Base-by-base conservation (phyloP, 2,888 invertebrate genomes). In the Candidula unifasciata region DNA sequence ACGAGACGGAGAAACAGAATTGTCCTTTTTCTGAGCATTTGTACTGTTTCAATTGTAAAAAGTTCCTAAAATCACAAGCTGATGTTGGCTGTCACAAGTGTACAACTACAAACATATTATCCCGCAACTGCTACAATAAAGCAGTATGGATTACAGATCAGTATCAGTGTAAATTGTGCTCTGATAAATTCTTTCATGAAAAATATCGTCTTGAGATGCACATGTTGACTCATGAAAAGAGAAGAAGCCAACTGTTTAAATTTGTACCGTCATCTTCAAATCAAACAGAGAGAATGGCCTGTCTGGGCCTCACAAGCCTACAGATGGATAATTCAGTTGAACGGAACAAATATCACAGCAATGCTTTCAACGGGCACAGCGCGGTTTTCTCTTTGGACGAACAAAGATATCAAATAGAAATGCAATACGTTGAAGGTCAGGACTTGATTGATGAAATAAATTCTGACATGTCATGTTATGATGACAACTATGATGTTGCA, bases 61-160 rank as follows among this genome's bases (percentile, higher is more conserved):
- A 57, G 24, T 74, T 54, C 16, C 54, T 74, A 54, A 74, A 74
- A 54, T 54, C 74, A 2, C 21, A 74, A 54, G 21, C 74, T 21
- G 30, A 74, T 54, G 30, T 74, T 18, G 8, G 18, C 10, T 6
- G 27, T 54, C 74, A 74, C 30, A 30, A 1, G 16, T 74, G 74
- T 27, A 27, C 3, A 18, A 30, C 54, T 30, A 54, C 74, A 30
- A 74, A 54, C 30, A 8, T 74, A 10, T n/a, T 74, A 16, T 74
- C 74, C 27, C 54, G 52, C 0, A 54, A 16, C 30, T 54, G 33
- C 2, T 74, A 54, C 30, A 21, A 1, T 3, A 74, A 74, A 74
- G 74, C 74, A 30, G 74, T 74, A 3, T 74, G 74, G 74, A 54
- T 6, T 3, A 52, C 44, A n/a, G 74, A 30, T 54, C 54, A 74